Evolutionary conservation across 2,888 invertebrate species (phyloP).

Genomic region (Yponomeuta cagnagella): DNA sequence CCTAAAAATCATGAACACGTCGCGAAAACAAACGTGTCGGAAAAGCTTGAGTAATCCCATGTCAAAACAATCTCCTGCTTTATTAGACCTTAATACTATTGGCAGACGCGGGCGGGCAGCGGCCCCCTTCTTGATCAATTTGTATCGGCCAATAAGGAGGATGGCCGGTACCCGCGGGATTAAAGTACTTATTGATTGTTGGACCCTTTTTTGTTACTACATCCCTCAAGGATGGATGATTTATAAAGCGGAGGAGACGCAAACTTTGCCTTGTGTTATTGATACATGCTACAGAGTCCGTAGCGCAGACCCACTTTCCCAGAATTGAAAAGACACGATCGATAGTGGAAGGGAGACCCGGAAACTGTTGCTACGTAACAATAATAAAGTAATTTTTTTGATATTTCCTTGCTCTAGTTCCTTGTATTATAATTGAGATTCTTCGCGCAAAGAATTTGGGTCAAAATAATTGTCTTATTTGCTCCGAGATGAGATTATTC

Average conservation of each 20-base stretch:
- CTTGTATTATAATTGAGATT: not conserved
- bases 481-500: not conserved
- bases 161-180: constrained; percentile 66
- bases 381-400: not conserved
- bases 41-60: constrained; percentile 39
- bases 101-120: constrained; percentile 13
- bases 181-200: constrained; percentile 75
- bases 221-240: constrained; percentile 45
- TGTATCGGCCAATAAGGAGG: constrained; percentile 66
- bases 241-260: constrained; percentile 50
- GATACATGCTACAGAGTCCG: constrained; percentile 44
- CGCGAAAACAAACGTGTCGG: constrained; percentile 27
- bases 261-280: constrained; percentile 34
- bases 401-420: not conserved
- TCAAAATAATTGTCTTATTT: not conserved
- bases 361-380: not conserved
- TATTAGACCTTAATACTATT: constrained; percentile 35
- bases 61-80: constrained; percentile 64
- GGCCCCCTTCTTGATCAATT: constrained; percentile 39
- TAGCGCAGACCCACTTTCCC: constrained; percentile 40
- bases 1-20: constrained; percentile 17
- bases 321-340: constrained; percentile 40
- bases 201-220: constrained; percentile 62
- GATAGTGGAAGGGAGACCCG: not conserved
- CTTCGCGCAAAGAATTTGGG: not conserved